Evolutionary conservation across 2,797 vertebrate genomes (phyloP).

Genomic region (Adelosebastes latens): DNA sequence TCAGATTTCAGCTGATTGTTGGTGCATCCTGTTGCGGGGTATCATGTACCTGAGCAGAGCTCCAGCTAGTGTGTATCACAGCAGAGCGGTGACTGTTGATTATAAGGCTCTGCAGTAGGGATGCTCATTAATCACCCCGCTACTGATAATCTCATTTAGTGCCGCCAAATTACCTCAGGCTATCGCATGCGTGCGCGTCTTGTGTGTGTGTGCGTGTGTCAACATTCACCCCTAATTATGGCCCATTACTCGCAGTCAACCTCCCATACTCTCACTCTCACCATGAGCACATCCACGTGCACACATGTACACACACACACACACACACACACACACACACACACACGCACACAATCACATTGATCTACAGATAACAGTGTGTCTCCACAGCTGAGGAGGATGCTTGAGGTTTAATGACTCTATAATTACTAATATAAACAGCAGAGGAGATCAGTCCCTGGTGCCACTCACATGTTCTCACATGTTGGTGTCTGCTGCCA

Average conservation of each 20-base stretch:
- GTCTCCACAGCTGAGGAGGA: slow-evolving; percentile 50
- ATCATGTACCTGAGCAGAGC: slow-evolving; percentile 49
- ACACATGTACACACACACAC: neutral
- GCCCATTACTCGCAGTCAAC: slow-evolving; percentile 67
- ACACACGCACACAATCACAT: slow-evolving; percentile 16
- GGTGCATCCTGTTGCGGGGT: slow-evolving; percentile 21
- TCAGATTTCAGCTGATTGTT: slow-evolving; percentile 25
- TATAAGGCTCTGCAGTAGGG: slow-evolving; percentile 66
- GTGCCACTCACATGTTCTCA: neutral
- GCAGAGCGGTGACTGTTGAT: slow-evolving; percentile 62
- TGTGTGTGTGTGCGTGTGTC: slow-evolving; percentile 37
- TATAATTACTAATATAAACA: slow-evolving; percentile 60
- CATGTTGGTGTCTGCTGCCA: slow-evolving; percentile 69
- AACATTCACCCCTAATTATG: slow-evolving; percentile 71
- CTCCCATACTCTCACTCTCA: slow-evolving; percentile 35
- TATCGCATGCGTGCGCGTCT: slow-evolving; percentile 32
- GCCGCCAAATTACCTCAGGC: slow-evolving; percentile 74
- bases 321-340: neutral
- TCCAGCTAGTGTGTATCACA: slow-evolving; percentile 54
- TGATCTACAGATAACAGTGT: slow-evolving; percentile 66
- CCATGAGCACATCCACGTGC: slow-evolving; percentile 3
- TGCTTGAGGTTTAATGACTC: slow-evolving; percentile 63
- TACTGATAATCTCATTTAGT: slow-evolving; percentile 77
- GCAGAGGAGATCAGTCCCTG: slow-evolving; percentile 3
- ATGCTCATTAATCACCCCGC: slow-evolving; percentile 76